Percentiles rank a stretch among this genome's conserved stretches.
Evolutionary conservation across 2,113 vertebrate genomes (phyloP).

Genomic region (Scolopax mira): DNA sequence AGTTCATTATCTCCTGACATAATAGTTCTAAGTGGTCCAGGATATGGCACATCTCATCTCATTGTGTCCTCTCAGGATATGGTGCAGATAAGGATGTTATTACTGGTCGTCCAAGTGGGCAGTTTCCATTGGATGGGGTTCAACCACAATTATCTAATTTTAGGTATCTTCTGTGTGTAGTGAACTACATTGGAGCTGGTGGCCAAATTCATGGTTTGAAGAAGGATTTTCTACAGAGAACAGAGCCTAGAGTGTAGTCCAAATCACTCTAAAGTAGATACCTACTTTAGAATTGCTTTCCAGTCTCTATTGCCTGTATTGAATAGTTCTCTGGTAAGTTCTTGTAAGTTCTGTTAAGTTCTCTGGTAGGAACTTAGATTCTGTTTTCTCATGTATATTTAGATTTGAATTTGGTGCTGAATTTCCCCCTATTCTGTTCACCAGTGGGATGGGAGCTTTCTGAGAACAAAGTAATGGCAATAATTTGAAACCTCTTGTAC

Average conservation of each 20-base stretch:
- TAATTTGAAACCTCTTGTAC: neutral
- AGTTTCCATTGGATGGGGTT: neutral
- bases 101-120: neutral
- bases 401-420: neutral
- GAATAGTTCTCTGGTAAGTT: neutral
- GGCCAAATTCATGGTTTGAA: neutral
- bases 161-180: neutral
- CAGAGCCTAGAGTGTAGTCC: neutral
- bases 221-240: neutral
- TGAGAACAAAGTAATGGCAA: neutral
- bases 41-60: neutral
- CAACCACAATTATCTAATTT: neutral
- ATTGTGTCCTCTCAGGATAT: neutral
- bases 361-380: neutral
- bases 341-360: too few relatives aligned
- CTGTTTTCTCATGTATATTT: neutral
- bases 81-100: neutral
- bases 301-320: neutral
- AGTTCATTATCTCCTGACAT: neutral
- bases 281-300: neutral
- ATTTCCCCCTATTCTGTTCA: neutral
- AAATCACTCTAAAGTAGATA: neutral
- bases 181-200: neutral
- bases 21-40: neutral
- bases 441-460: neutral